These are phyloP conservation scores for Plebejus melissa DNA, from an alignment of 2,888 invertebrate species.

Conservation along the genomic window DNA sequence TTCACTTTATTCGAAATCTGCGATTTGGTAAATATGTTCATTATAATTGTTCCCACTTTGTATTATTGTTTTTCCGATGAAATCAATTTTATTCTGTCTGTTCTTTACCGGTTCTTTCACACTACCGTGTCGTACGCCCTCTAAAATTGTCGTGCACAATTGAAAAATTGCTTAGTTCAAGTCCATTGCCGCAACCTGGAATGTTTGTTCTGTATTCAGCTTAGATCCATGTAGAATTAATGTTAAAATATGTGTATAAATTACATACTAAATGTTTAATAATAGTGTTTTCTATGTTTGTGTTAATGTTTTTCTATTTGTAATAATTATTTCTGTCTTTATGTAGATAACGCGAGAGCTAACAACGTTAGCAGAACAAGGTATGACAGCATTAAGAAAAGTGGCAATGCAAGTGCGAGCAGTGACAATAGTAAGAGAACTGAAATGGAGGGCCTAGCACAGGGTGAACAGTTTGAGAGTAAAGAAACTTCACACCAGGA, in stretches of 20 bases:
- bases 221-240: background rate
- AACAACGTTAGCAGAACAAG: conserved; percentile 62
- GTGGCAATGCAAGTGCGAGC: conserved; percentile 63
- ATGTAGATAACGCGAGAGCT: conserved; percentile 67
- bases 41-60: background rate
- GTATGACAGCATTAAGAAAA: conserved; percentile 71
- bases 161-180: conserved; percentile 21
- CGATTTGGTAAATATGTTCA: conserved; percentile 15
- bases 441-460: conserved; percentile 73
- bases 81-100: background rate
- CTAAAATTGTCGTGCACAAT: conserved; percentile 11
- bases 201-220: conserved; percentile 13
- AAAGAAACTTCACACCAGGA: conserved; percentile 63
- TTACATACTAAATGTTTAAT: background rate
- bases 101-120: background rate
- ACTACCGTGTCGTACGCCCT: conserved; percentile 3
- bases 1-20: conserved; percentile 3
- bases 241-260: background rate
- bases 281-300: background rate
- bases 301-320: background rate
- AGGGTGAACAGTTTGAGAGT: conserved; percentile 65
- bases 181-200: conserved; percentile 22
- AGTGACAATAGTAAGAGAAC: conserved; percentile 59
- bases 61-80: background rate
- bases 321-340: background rate